phyloP scores from a whole-genome alignment of 2,113 vertebrate species.

The Laterallus jamaicensis region DNA sequence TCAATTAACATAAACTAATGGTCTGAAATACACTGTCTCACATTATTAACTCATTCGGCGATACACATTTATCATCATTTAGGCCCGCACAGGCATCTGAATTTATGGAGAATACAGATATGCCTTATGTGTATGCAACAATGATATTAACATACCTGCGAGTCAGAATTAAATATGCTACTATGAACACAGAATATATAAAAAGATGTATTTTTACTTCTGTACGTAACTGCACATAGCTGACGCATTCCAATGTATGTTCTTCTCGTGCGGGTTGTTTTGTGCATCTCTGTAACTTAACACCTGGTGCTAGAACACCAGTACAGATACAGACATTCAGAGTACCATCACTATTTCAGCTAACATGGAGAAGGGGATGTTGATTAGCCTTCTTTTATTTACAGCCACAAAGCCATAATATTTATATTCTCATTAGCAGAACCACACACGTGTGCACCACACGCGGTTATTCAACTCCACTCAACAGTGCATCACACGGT shows the following conservation, averaged over 20 bases:
- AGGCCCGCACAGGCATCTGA: neutral
- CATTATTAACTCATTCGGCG: neutral
- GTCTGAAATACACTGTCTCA: neutral
- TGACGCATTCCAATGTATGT: neutral
- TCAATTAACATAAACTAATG: neutral
- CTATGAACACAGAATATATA: neutral
- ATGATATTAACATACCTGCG: neutral
- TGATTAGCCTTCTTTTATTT: neutral
- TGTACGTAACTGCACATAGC: neutral
- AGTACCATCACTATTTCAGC: neutral
- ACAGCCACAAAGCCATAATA: neutral
- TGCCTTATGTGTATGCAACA: neutral
- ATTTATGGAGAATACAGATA: neutral
- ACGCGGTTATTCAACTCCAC: neutral
- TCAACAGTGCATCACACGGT: rapidly evolving
- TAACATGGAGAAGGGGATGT: neutral
- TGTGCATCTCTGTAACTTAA: slow-evolving; percentile 9
- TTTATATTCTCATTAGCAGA: neutral
- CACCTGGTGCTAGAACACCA: neutral
- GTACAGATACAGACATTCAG: neutral
- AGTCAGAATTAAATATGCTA: neutral
- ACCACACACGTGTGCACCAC: neutral
- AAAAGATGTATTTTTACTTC: neutral
- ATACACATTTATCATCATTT: neutral
- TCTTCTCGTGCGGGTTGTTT: neutral